phyloP scores from a whole-genome alignment of 2,113 vertebrate species.

The Seriola aureovittata region DNA sequence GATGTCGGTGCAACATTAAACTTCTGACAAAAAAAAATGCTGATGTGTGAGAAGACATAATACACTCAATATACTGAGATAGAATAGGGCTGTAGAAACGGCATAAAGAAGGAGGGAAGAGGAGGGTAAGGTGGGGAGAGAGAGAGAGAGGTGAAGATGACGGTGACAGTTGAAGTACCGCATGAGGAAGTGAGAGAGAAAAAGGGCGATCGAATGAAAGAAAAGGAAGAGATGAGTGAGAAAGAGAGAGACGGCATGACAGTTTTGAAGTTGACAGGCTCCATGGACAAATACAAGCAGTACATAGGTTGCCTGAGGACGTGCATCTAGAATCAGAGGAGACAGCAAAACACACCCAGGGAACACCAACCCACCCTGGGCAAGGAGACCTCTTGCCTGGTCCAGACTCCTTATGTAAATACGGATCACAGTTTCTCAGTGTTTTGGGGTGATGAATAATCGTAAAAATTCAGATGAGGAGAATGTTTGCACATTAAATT shows the following conservation, averaged over 20 bases:
- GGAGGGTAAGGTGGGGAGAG: neutral
- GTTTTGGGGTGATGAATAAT: slow-evolving; percentile 51
- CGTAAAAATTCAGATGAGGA: slow-evolving; percentile 31
- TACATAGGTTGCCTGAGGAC: slow-evolving; percentile 64
- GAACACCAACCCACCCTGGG: slow-evolving; percentile 65
- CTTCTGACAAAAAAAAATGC: slow-evolving; percentile 8
- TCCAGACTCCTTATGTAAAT: slow-evolving; percentile 73
- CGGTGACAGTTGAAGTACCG: slow-evolving; percentile 1
- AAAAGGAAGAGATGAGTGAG: slow-evolving; percentile 14
- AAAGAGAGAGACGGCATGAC: slow-evolving; percentile 46
- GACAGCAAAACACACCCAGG: slow-evolving; percentile 20
- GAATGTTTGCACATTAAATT: slow-evolving; percentile 19
- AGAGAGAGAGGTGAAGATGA: slow-evolving; percentile 8
- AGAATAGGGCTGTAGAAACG: neutral
- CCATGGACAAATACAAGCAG: slow-evolving; percentile 45
- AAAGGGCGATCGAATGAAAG: slow-evolving; percentile 24
- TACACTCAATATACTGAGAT: neutral
- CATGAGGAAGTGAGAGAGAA: slow-evolving; percentile 1
- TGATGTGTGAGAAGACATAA: slow-evolving; percentile 9
- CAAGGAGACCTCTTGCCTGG: slow-evolving; percentile 72
- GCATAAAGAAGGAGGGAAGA: neutral
- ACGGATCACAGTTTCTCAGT: slow-evolving; percentile 52
- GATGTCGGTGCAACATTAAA: slow-evolving; percentile 24
- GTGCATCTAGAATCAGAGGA: slow-evolving; percentile 50
- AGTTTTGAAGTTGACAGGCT: slow-evolving; percentile 65